A percentile compares a stretch with the other conserved stretches of the same genome.
These are phyloP conservation scores for Hydrozoanthus gracilis DNA, from an alignment of 92 coral and sea anemone species.

Conservation along the genomic window DNA sequence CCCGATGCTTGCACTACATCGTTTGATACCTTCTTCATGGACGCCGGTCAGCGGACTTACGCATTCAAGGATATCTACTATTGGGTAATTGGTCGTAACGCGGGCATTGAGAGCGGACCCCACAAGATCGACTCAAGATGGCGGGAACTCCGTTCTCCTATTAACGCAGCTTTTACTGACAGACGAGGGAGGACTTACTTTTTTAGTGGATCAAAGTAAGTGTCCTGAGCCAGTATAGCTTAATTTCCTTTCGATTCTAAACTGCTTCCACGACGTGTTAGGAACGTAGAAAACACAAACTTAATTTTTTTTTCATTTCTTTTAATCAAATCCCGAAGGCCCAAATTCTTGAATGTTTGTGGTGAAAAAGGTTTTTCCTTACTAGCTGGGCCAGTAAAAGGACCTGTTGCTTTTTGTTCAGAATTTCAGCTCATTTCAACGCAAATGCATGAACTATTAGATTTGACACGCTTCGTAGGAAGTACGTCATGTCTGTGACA, in stretches of 20 bases:
- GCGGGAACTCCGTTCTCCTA: conserved; percentile 66
- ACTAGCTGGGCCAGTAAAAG: too few relatives aligned
- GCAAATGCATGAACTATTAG: too few relatives aligned
- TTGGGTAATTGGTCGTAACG: conserved; percentile 59
- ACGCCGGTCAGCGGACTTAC: conserved; percentile 58
- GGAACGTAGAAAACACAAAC: too few relatives aligned
- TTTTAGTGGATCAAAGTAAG: conserved; percentile 74
- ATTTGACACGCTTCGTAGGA: too few relatives aligned
- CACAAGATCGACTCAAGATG: conserved; percentile 65
- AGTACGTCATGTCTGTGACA: too few relatives aligned
- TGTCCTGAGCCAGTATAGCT: neutral
- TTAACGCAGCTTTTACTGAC: conserved; percentile 79
- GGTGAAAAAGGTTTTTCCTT: too few relatives aligned
- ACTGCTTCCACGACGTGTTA: neutral
- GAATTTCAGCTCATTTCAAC: too few relatives aligned
- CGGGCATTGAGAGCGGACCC: conserved; percentile 79
- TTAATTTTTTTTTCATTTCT: too few relatives aligned
- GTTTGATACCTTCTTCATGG: conserved; percentile 59
- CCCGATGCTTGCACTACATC: conserved; percentile 53
- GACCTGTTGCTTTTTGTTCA: too few relatives aligned
- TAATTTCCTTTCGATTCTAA: neutral
- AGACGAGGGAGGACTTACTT: conserved; percentile 61
- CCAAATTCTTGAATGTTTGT: too few relatives aligned
- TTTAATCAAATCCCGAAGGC: too few relatives aligned
- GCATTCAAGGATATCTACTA: conserved; percentile 72